phyloP scores from a whole-genome alignment of 2,797 vertebrate genomes.

The Acanthornis magna region DNA sequence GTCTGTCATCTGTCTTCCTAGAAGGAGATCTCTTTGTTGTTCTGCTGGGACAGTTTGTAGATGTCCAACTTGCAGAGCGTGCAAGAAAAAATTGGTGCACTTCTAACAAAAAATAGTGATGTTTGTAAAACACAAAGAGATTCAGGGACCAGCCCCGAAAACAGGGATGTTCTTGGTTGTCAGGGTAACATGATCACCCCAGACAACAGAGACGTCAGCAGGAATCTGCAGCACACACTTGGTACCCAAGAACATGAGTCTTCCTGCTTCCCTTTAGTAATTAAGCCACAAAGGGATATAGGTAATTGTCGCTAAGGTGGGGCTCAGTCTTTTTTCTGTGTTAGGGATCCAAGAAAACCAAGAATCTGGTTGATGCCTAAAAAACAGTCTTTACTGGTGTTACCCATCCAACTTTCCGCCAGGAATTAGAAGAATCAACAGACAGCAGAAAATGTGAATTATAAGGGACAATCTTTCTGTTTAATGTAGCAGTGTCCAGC shows the following conservation, averaged over 20 bases:
- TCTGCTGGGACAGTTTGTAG: neutral
- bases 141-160: neutral
- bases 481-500: neutral
- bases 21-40: neutral
- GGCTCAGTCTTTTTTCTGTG: neutral
- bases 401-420: neutral
- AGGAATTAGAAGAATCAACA: neutral
- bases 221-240: neutral
- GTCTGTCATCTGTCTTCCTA: slow-evolving; percentile 16
- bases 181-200: slow-evolving; percentile 40
- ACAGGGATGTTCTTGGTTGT: slow-evolving; percentile 38
- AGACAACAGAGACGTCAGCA: slow-evolving; percentile 49
- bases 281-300: neutral
- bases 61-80: neutral
- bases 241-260: neutral
- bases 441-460: neutral
- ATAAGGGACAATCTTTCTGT: accelerated
- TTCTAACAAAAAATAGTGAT: neutral
- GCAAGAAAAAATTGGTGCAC: neutral
- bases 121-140: neutral
- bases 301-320: slow-evolving; percentile 12
- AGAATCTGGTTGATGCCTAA: neutral
- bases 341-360: neutral
- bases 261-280: neutral
- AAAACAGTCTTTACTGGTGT: neutral